These are phyloP conservation scores for Cyrtonyx montezumae DNA, from an alignment of 2,113 vertebrate species.

Conservation along the genomic window DNA sequence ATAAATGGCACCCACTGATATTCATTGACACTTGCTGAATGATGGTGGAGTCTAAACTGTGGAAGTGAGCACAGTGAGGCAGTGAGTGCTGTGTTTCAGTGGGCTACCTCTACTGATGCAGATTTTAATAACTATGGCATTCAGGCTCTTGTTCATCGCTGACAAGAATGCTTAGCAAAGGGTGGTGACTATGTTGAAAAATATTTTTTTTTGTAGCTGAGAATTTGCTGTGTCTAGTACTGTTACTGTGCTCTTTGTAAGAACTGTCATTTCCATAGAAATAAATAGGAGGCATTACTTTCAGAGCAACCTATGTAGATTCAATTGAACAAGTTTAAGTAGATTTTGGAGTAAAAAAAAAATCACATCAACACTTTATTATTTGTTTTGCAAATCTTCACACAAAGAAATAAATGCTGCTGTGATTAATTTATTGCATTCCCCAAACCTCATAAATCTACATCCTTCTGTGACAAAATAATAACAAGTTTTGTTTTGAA, in stretches of 20 bases:
- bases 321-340: constrained; percentile 9
- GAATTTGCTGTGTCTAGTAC: not conserved
- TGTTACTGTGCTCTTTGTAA: not conserved
- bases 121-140: not conserved
- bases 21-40: not conserved
- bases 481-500: constrained; percentile 70
- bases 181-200: not conserved
- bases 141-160: not conserved
- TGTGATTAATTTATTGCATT: constrained; percentile 75
- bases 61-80: not conserved
- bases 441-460: constrained; percentile 69
- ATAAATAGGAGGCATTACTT: not conserved
- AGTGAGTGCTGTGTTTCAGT: not conserved
- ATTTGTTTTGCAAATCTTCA: constrained; percentile 65
- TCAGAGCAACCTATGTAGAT: not conserved
- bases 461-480: constrained; percentile 60
- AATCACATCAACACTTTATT: constrained; percentile 24
- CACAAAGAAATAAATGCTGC: constrained; percentile 70
- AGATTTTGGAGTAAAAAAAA: constrained; percentile 20
- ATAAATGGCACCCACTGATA: not conserved
- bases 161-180: not conserved
- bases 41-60: not conserved
- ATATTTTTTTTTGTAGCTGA: not conserved
- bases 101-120: not conserved
- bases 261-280: not conserved